Evolutionary conservation across 2,797 vertebrate genomes (phyloP), one percentile per base, ranked within the genome.

Genomic region (Coilia nasus): DNA sequence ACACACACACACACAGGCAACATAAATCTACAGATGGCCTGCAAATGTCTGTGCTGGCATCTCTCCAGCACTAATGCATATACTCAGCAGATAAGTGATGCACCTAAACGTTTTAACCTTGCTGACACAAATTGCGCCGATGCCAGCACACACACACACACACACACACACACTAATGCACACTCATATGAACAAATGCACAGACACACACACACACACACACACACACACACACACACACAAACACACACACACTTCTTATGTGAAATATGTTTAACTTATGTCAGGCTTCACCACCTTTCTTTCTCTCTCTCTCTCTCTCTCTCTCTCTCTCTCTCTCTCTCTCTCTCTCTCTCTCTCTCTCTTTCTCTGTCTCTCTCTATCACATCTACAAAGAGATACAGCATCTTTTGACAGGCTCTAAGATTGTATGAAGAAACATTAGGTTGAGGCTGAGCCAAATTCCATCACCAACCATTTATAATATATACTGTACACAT

Each of bases 41-140:
- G 83, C 82, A 86, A 92, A 92, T 90, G 87, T 86, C 84, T 88
- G 87, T 83, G 83, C 87, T 90, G 92, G 92, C 88, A 82, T 85
- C 31, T 17, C 31, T 91, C 92, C 92, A 92, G 83, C 85, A 57
- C 89, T 80, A 87, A 86, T 62, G 86, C 78, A 44, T 47, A 46
- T 56, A 35, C 81, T 91, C 89, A 87, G 86, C 84, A 85, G 82
- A 81, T 85, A 83, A 6, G 31, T 80, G 83, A 83, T 64, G 71
- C 25, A 19, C 12, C 56, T 54, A 28, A 17, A 46, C 47, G 85
- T 75, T 41, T 81, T 81, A 50, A 25, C 81, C 50, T 82, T 80
- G 35, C 11, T 9, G 54, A 81, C 81, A 83, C 46, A 50, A 62
- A 86, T 83, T 47, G 84, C 71, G 64, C 4, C 2, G 23, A 62